Evolutionary conservation across 2,797 vertebrate genomes (phyloP).

Genomic region (Notolepis coatsorum): DNA sequence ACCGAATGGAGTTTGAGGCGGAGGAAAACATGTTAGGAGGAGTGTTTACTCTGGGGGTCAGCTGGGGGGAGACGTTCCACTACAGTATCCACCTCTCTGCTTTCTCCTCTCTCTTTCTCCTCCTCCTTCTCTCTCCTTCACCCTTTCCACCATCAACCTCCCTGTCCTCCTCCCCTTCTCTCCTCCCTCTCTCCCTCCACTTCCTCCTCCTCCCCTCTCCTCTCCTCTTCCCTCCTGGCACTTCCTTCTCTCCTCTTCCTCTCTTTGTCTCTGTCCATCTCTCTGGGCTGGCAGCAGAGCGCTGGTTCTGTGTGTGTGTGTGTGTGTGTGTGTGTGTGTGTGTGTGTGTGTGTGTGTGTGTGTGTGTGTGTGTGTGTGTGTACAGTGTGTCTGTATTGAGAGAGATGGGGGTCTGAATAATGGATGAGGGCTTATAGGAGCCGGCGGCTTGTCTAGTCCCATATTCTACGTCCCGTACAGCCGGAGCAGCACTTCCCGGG

Average conservation of each 20-base stretch:
- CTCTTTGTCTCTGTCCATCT: conserved; percentile 13
- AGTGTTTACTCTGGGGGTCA: conserved; percentile 61
- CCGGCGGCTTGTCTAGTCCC: conserved; percentile 65
- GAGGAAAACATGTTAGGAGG: conserved; percentile 58
- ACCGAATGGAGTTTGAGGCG: conserved; percentile 53
- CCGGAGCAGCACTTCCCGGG: conserved; percentile 50
- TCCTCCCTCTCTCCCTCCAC: background rate
- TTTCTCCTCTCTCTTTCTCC: conserved; percentile 7
- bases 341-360: no score
- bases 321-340: no score
- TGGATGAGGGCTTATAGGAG: conserved; percentile 72
- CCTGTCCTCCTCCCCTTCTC: background rate
- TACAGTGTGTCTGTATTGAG: conserved; percentile 52
- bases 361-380: conserved; percentile 17
- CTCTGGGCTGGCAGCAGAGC: conserved; percentile 15
- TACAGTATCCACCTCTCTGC: conserved; percentile 8
- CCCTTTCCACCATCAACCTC: conserved; percentile 8
- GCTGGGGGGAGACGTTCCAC: conserved; percentile 33
- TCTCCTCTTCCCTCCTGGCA: background rate
- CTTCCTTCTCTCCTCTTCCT: background rate
- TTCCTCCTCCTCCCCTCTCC: background rate
- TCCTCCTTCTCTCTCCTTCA: background rate
- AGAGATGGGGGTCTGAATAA: conserved; percentile 67
- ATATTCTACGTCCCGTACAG: conserved; percentile 65
- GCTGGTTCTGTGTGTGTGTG: background rate